phyloP scores from a whole-genome alignment of 1,140 invertebrate genomes.

The Drosophila repleta region DNA sequence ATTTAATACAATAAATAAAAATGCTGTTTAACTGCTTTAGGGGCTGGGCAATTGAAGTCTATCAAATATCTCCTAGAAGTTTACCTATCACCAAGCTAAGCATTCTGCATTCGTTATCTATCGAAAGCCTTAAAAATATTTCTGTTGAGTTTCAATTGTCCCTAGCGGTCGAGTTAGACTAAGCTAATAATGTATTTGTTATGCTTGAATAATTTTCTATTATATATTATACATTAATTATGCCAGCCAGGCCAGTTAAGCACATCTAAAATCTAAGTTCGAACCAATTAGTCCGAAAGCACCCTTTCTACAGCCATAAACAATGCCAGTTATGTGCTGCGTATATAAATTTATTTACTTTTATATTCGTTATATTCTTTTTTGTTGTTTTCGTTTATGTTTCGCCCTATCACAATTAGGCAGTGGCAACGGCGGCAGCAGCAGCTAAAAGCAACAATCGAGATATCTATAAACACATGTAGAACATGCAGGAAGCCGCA shows the following conservation, averaged over 20 bases:
- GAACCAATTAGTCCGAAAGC: slow-evolving; percentile 28
- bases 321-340: slow-evolving; percentile 5
- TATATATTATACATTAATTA: neutral
- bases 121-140: too few relatives aligned
- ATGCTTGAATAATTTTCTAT: too few relatives aligned
- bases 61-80: too few relatives aligned
- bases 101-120: too few relatives aligned
- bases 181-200: too few relatives aligned
- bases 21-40: too few relatives aligned
- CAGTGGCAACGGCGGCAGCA: too few relatives aligned
- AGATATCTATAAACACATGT: slow-evolving; percentile 70
- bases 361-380: neutral
- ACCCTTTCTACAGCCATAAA: slow-evolving; percentile 24
- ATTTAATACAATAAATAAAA: too few relatives aligned
- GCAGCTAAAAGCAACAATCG: slow-evolving; percentile 6
- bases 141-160: too few relatives aligned
- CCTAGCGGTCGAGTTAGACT: too few relatives aligned
- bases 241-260: neutral
- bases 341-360: slow-evolving; percentile 39
- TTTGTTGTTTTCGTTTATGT: neutral
- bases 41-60: too few relatives aligned
- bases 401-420: slow-evolving; percentile 51
- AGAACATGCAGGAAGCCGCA: slow-evolving; percentile 70
- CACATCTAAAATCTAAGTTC: neutral
- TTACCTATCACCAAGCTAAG: too few relatives aligned